Evolutionary conservation across 92 coral and sea anemone genomes (phyloP), one percentile per base, ranked within the genome.

Genomic region (Porites divaricata): DNA sequence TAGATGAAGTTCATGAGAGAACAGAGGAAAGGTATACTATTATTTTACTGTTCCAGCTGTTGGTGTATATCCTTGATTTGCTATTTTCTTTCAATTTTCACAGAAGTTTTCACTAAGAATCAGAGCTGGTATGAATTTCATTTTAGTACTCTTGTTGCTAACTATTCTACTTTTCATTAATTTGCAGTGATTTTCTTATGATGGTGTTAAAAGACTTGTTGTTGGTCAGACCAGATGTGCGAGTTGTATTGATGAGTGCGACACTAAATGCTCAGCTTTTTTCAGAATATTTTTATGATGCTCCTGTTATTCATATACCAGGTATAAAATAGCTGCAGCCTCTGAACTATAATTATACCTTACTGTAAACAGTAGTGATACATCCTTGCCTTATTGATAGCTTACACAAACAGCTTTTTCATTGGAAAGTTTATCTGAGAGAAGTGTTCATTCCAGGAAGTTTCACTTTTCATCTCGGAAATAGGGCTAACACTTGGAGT

Each of bases 291-390:
- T 94, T 92, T 70, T 94, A 80, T 58, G 92, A 94, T 53, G 98
- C 98, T 9, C 98, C 98, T 53, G 98, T 94, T 12, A 79, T 94
- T 48, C 95, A 92, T 85, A 92, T 94, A 57, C 98, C 98, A 92
- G 98, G 98, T 94, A 76, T 35, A 35, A 35, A 35, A 35, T 6
- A 35, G 45, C 6, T 35, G 45, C 6, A 0, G 45, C 45, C 45
- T 35, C 45, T 35, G 45, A 35, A 35, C 45, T 35, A 35, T 35
- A 26, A 26, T 2, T 26, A 26, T 26, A 35, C 45, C 45, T 35
- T 35, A 35, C 45, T 26, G 28, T 26, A 26, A 26, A 26, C 28
- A 26, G 28, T 28, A 5, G 45, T 35, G 45, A 35, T 35, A 35
- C 5, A 4, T 35, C 45, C 45, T 35, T 35, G 45, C 45, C 45